Evolutionary conservation across 2,113 vertebrate genomes (phyloP).

Genomic region (Sinocyclocheilus anophthalmus): DNA sequence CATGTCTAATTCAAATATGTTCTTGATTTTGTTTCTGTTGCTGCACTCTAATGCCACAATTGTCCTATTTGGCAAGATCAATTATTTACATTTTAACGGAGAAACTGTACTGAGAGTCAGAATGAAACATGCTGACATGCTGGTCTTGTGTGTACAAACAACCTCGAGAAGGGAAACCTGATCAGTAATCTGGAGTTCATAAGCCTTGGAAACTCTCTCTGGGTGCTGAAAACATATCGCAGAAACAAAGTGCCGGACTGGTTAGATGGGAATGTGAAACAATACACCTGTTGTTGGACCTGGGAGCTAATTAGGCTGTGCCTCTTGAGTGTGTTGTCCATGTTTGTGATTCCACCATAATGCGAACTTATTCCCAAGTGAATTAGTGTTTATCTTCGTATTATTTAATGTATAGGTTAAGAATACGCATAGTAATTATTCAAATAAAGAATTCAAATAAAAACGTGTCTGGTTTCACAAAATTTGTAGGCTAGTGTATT

Average conservation of each 20-base stretch:
- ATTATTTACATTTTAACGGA: neutral
- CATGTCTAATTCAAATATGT: neutral
- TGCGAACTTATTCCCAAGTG: neutral
- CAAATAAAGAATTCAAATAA: neutral
- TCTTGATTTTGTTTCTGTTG: neutral
- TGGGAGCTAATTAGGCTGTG: neutral
- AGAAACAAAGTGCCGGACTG: neutral
- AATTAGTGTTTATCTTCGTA: neutral
- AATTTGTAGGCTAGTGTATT: neutral
- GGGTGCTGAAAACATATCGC: neutral
- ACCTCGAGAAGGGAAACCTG: neutral
- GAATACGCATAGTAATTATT: neutral
- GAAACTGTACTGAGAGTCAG: neutral
- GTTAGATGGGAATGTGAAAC: slow-evolving; percentile 28
- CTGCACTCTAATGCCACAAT: neutral
- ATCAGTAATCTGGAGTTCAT: neutral
- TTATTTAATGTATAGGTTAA: neutral
- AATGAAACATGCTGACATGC: neutral
- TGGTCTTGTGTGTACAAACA: neutral
- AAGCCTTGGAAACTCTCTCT: slow-evolving; percentile 18
- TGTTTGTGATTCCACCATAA: slow-evolving; percentile 10
- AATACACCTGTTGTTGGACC: neutral
- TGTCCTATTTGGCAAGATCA: neutral
- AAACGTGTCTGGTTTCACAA: neutral
- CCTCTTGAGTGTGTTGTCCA: neutral